Base-by-base conservation (phyloP, 2,888 invertebrate genomes). In the Pammene fasciana region DNA sequence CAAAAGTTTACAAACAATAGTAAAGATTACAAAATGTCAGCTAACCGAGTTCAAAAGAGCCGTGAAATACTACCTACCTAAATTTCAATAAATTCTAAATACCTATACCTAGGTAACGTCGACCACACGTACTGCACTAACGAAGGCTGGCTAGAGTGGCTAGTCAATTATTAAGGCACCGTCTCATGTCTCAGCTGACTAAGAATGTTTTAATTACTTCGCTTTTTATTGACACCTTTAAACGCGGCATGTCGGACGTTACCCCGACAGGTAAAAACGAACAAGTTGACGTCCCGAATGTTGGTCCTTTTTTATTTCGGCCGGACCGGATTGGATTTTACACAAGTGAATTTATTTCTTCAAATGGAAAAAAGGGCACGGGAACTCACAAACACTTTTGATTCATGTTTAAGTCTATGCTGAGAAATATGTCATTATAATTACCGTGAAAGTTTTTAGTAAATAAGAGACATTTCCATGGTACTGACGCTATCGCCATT, bases 161-260 rank as follows among this genome's bases (percentile, higher is more conserved):
- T 14, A 59, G 43, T 50, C 56, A 64, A 45, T 57, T 45, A 62
- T 62, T 64, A 68, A 64, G 38, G 46, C 48, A 61, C 46, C 9
- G 41, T 6, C 13, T n/a, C n/a, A 41, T 43, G 48, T 56, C 57
- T 54, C 46, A 16, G 59, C 59, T 57, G 57, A 57, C 59, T 26
- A 70, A 55, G 59, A 70, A 65, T 65, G 66, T 71, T 72, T 70
- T 68, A 71, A 72, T 71, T 71, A 59, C 66, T 50, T 62, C 46
- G 34, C 36, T 68, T 73, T 71, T 73, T 71, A 70, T 68, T 70
- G 73, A 70, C 72, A 68, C 72, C 72, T 73, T 60, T 61, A 59
- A 67, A 60, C 50, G 66, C 66, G 68, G 57, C 60, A 34, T 56
- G 61, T 67, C 65, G 54, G 61, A 48, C 55, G 67, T 62, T 62